A percentile compares a stretch with the other conserved stretches of the same genome.
phyloP scores from a whole-genome alignment of 2,888 invertebrate species.

The Melanargia galathea region DNA sequence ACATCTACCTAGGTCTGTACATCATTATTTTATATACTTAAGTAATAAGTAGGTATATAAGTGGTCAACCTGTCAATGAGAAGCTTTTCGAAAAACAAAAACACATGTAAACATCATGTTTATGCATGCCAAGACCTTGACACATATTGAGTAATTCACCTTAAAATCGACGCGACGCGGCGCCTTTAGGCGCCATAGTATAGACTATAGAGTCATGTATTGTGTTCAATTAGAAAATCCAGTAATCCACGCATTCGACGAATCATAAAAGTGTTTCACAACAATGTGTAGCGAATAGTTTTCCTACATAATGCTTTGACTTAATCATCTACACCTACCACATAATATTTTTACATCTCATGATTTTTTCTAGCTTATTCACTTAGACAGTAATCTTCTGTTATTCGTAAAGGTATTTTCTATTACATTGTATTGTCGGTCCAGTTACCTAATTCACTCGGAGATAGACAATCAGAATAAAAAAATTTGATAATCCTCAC shows the following conservation, averaged over 20 bases:
- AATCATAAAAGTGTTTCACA: slow-evolving; percentile 5
- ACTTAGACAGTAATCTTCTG: too few relatives aligned
- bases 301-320: not conserved
- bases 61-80: too few relatives aligned
- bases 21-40: too few relatives aligned
- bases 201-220: not conserved
- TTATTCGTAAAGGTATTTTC: too few relatives aligned
- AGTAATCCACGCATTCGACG: slow-evolving; percentile 18
- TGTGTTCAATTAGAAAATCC: slow-evolving; percentile 1
- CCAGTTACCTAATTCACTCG: too few relatives aligned
- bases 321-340: not conserved
- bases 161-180: not conserved
- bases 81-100: not conserved
- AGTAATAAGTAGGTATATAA: too few relatives aligned
- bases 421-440: too few relatives aligned
- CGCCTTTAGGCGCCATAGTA: not conserved
- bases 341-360: not conserved
- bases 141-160: slow-evolving; percentile 3
- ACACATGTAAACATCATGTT: not conserved
- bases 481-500: too few relatives aligned
- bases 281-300: not conserved
- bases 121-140: slow-evolving; percentile 1
- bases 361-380: too few relatives aligned
- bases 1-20: too few relatives aligned
- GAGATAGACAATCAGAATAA: too few relatives aligned